These are phyloP conservation scores for Leptinotarsa rubiginosa DNA, from an alignment of 2,888 invertebrate genomes.

Conservation along the genomic window DNA sequence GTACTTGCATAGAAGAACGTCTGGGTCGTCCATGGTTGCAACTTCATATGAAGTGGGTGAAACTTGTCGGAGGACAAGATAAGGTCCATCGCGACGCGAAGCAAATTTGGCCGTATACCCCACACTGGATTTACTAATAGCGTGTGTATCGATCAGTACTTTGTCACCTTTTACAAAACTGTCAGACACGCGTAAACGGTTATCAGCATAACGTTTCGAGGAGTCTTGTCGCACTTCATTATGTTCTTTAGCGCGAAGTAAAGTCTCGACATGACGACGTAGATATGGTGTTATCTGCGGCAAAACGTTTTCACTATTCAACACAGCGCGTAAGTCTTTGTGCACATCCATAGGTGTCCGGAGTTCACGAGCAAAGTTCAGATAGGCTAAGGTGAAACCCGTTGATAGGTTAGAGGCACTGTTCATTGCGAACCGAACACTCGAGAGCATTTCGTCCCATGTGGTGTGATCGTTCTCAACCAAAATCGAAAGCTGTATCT, in stretches of 20 bases:
- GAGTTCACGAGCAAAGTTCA: constrained; percentile 50
- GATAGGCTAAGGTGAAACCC: constrained; percentile 55
- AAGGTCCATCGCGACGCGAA: constrained; percentile 25
- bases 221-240: constrained; percentile 27
- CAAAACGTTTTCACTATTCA: constrained; percentile 32
- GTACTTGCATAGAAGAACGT: constrained; percentile 12
- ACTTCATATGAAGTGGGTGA: constrained; percentile 25
- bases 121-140: neutral
- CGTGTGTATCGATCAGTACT: constrained; percentile 27
- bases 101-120: neutral
- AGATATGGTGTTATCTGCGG: constrained; percentile 33
- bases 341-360: constrained; percentile 42
- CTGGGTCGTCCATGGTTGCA: neutral
- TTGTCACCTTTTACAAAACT: constrained; percentile 37
- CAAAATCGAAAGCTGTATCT: constrained; percentile 55
- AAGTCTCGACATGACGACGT: neutral
- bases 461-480: constrained; percentile 50
- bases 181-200: constrained; percentile 29
- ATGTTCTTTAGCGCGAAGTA: constrained; percentile 28
- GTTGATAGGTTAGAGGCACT: constrained; percentile 41
- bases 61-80: neutral
- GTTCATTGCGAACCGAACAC: constrained; percentile 61
- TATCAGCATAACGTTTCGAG: constrained; percentile 35
- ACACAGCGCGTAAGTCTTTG: constrained; percentile 33
- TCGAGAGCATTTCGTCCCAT: constrained; percentile 48